A percentile compares a stretch with the other conserved stretches of the same genome.
phyloP scores from a whole-genome alignment of 2,888 invertebrate genomes.

The Acrobasis repandana region DNA sequence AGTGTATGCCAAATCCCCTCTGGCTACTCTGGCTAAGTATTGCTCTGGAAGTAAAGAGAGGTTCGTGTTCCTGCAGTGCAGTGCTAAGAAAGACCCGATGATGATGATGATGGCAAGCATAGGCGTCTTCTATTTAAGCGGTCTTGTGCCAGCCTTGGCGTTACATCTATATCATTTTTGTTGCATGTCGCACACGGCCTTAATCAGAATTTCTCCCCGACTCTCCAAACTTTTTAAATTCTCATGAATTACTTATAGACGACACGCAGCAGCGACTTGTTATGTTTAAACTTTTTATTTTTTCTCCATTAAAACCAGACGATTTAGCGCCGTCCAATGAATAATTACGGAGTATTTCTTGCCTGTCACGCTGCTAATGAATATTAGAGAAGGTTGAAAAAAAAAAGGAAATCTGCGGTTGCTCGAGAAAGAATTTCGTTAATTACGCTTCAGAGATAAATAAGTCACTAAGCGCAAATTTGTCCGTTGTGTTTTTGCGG shows the following conservation, averaged over 20 bases:
- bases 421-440: slow-evolving; percentile 61
- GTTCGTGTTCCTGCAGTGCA: too few relatives aligned
- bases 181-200: slow-evolving; percentile 27
- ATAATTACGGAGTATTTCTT: slow-evolving; percentile 79
- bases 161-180: neutral
- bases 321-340: slow-evolving; percentile 75
- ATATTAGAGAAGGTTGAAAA: slow-evolving; percentile 64
- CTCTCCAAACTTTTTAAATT: slow-evolving; percentile 54
- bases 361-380: slow-evolving; percentile 78
- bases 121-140: too few relatives aligned
- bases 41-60: too few relatives aligned
- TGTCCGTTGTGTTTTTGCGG: slow-evolving; percentile 72
- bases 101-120: too few relatives aligned
- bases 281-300: slow-evolving; percentile 77
- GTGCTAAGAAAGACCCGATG: too few relatives aligned
- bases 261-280: slow-evolving; percentile 64
- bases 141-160: neutral
- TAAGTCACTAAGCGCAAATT: slow-evolving; percentile 76
- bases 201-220: slow-evolving; percentile 62
- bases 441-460: slow-evolving; percentile 72
- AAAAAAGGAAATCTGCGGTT: slow-evolving; percentile 63
- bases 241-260: slow-evolving; percentile 74
- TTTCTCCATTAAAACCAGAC: slow-evolving; percentile 72
- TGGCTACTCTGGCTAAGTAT: too few relatives aligned
- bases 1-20: too few relatives aligned